Evolutionary conservation across 2,888 invertebrate species (phyloP).

Genomic region (Escarpia spicata): DNA sequence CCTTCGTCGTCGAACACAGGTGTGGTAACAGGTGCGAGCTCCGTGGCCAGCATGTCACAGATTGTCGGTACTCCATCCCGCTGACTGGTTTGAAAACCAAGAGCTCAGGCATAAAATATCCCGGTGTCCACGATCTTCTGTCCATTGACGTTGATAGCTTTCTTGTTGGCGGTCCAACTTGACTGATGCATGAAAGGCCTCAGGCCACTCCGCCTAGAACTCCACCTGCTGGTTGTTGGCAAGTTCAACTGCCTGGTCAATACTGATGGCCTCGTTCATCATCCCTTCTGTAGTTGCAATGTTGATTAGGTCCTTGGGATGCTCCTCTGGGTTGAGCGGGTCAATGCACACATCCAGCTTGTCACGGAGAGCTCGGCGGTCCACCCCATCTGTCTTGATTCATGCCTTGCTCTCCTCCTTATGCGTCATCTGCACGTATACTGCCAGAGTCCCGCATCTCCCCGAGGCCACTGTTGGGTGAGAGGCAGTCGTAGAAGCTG

Average conservation of each 20-base stretch:
- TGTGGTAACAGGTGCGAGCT: constrained; percentile 22
- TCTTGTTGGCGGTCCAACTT: not conserved
- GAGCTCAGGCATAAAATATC: constrained; percentile 12
- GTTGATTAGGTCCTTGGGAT: constrained; percentile 29
- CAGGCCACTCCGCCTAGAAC: not conserved
- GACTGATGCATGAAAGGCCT: constrained; percentile 6
- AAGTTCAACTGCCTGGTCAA: constrained; percentile 31
- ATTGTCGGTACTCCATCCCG: constrained; percentile 5
- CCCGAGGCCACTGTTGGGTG: constrained; percentile 8
- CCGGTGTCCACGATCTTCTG: constrained; percentile 14
- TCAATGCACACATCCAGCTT: constrained; percentile 33
- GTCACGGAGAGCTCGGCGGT: constrained; percentile 28
- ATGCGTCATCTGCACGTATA: not conserved
- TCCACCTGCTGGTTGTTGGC: not conserved
- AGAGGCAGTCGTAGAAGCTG: constrained; percentile 22
- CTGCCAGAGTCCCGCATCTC: constrained; percentile 14
- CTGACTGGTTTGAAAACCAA: not conserved
- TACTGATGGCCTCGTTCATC: constrained; percentile 28
- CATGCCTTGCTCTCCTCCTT: constrained; percentile 34
- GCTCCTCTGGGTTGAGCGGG: constrained; percentile 34
- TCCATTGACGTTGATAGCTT: not conserved
- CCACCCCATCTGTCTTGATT: constrained; percentile 34
- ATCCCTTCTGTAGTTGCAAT: constrained; percentile 30
- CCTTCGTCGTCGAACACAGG: constrained; percentile 26
- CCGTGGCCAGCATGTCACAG: constrained; percentile 26